phyloP scores from a whole-genome alignment of 2,113 vertebrate genomes.

The Brachyistius frenatus region DNA sequence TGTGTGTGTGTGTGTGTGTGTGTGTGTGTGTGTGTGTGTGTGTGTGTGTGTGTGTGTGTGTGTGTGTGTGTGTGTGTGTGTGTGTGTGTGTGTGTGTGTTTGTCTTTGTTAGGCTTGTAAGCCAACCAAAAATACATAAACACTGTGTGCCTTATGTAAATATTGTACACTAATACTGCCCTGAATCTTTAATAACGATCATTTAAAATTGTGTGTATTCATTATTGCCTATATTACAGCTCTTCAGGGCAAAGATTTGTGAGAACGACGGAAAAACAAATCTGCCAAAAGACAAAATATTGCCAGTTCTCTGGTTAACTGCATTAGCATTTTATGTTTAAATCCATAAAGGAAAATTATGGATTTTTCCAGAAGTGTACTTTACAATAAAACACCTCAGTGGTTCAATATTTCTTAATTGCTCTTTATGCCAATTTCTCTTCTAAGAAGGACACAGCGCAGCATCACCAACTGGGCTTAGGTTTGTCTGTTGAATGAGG shows the following conservation, averaged over 20 bases:
- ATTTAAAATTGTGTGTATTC: conserved; percentile 31
- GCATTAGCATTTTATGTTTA: conserved; percentile 43
- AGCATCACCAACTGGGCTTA: conserved; percentile 72
- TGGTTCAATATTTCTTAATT: conserved; percentile 56
- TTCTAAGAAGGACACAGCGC: conserved; percentile 57
- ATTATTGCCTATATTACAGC: conserved; percentile 45
- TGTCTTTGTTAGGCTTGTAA: not conserved
- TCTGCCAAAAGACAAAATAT: conserved; percentile 40
- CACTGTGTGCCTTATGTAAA: conserved; percentile 13
- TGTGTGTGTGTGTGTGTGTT: not conserved
- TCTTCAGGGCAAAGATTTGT: conserved; percentile 57
- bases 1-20: no score
- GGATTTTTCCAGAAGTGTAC: conserved; percentile 21
- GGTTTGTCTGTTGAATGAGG: conserved; percentile 79
- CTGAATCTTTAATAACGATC: conserved; percentile 34
- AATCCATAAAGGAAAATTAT: conserved; percentile 54
- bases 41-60: not conserved
- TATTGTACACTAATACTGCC: conserved; percentile 7
- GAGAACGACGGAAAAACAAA: conserved; percentile 47
- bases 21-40: not conserved
- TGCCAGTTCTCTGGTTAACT: conserved; percentile 2
- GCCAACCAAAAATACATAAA: conserved; percentile 4
- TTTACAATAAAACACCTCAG: conserved; percentile 52
- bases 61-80: not conserved
- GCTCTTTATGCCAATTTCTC: conserved; percentile 44